Base-by-base conservation (phyloP, 2,888 invertebrate genomes). In the Ecliptopera silaceata region DNA sequence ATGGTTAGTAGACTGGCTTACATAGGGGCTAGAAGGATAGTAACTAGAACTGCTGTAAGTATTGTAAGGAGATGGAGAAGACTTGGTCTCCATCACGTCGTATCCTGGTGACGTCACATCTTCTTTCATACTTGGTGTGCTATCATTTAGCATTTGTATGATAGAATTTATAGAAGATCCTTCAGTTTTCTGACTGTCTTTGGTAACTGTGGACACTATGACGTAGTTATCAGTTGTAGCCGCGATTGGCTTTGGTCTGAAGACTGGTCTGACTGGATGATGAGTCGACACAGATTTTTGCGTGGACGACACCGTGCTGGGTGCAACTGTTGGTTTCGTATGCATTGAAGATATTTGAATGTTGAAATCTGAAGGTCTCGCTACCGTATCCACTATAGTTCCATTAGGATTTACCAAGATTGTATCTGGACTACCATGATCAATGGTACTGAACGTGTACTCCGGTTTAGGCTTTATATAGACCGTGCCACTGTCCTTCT, bases 341-440 rank as follows among this genome's bases (percentile, higher is more conserved):
- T 91, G 91, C 88, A 88, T 87, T 3, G 86, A 84, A 0, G 91
- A 91, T 45, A 92, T 76, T 66, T 90, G 89, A 29, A 91, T 75
- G 64, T 86, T 84, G 47, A 92, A 91, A 69, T 93, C 93, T 59
- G 89, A 89, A 0, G 91, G 92, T 60, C 91, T 82, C 0, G 80
- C 86, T 0, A 91, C 82, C 59, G 92, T 92, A 59, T 91, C 86
- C 0, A 92, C 93, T 26, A 92, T 85, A 15, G 92, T 86, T 45
- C 93, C 93, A 66, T 93, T 92, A 54, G 82, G 78, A 64, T 94
- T 92, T 1, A 94, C 79, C 0, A 95, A 73, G 50, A 94, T 90
- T 0, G 95, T 93, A 56, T 95, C 95, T 10, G 94, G 93, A 0
- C 91, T 85, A 1, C 91, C 92, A 68, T 94, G 93, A 5, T 93